Evolutionary conservation across 2,113 vertebrate genomes (phyloP).

Genomic region (Peromyscus leucopus): DNA sequence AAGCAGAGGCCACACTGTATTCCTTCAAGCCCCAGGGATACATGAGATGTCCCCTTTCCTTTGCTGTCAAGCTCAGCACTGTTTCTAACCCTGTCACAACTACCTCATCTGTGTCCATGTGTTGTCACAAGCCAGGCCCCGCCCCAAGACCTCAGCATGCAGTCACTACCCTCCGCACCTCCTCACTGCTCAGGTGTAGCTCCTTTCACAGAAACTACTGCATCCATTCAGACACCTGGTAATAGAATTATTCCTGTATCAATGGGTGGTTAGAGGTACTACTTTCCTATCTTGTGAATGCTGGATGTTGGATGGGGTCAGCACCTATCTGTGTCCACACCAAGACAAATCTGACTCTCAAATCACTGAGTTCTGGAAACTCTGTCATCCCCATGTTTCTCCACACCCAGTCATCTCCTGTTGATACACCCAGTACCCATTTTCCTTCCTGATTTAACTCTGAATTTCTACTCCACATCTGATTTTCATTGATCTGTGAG

Average conservation of each 20-base stretch:
- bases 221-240: too few relatives aligned
- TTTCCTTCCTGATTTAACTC: background rate
- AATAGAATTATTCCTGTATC: background rate
- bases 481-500: background rate
- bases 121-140: fast-evolving
- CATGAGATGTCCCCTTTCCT: background rate
- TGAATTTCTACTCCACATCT: background rate
- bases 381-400: background rate
- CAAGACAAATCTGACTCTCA: background rate
- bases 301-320: background rate
- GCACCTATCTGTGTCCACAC: background rate
- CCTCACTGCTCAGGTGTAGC: background rate
- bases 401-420: background rate
- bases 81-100: background rate
- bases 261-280: background rate
- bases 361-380: background rate
- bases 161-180: background rate
- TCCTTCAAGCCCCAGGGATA: background rate
- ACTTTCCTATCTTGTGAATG: background rate
- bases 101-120: background rate
- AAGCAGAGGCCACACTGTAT: background rate
- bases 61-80: background rate
- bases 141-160: background rate
- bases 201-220: background rate
- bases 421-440: background rate